A percentile compares a stretch with the other conserved stretches of the same genome.
phyloP scores from a whole-genome alignment of 2,888 invertebrate genomes.

The Linnaemya vulpina region DNA sequence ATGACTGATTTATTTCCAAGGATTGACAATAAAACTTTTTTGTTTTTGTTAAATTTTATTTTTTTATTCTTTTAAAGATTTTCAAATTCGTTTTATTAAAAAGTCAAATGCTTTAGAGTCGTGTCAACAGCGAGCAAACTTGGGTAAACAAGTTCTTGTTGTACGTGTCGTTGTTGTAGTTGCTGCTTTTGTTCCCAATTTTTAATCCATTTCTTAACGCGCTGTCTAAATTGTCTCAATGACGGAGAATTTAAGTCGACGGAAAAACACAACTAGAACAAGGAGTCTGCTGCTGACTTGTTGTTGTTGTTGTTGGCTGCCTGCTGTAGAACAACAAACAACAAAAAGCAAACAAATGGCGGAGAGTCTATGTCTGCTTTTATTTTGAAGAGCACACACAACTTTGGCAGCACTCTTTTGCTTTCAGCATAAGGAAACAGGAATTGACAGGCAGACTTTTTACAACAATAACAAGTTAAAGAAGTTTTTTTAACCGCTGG shows the following conservation, averaged over 20 bases:
- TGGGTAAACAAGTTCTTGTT: constrained; percentile 25
- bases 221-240: constrained; percentile 21
- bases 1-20: constrained; percentile 71
- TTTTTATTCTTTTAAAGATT: not conserved
- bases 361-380: constrained; percentile 2
- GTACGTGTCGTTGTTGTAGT: constrained; percentile 3
- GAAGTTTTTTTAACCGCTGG: constrained; percentile 53
- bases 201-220: constrained; percentile 59
- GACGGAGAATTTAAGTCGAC: constrained; percentile 2
- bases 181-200: too few species aligned
- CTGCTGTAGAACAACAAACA: constrained; percentile 3
- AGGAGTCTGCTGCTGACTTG: constrained; percentile 59
- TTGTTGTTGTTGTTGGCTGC: constrained; percentile 30
- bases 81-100: not conserved
- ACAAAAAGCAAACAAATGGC: not conserved
- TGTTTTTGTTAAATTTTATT: constrained; percentile 1
- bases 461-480: constrained; percentile 7
- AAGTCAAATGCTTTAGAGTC: not conserved
- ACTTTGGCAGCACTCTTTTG: not conserved
- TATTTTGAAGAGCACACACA: constrained; percentile 15
- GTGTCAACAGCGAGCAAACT: constrained; percentile 1
- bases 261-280: constrained; percentile 49
- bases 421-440: constrained; percentile 24
- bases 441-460: constrained; percentile 30
- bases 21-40: not conserved